Base-by-base conservation (phyloP, 2,888 invertebrate species). In the Isoperla grammatica region DNA sequence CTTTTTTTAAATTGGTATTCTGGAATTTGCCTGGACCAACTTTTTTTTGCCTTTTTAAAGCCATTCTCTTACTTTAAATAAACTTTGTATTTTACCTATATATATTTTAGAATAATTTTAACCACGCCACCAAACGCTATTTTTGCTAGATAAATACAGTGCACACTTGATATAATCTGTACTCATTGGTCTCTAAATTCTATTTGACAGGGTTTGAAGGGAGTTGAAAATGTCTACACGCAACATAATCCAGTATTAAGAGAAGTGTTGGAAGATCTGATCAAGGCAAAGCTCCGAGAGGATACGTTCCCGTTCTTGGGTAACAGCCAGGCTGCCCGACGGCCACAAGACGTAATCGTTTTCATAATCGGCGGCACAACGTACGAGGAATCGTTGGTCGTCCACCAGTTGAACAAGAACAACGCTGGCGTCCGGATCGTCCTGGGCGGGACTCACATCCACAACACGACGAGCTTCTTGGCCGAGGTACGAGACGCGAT, bases 161-260 rank as follows among this genome's bases (percentile, higher is more conserved):
- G n/a, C n/a, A n/a, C n/a, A n/a, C n/a, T n/a, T n/a, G n/a, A n/a
- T n/a, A n/a, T n/a, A n/a, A n/a, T n/a, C n/a, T n/a, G n/a, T n/a
- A n/a, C n/a, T n/a, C n/a, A n/a, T n/a, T n/a, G n/a, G n/a, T n/a
- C n/a, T n/a, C n/a, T n/a, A n/a, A n/a, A n/a, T n/a, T n/a, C n/a
- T 29, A 8, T 48, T 57, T 64, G 68, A 13, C 70, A 84, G 81
- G 92, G 91, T 15, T 77, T 95, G 17, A 91, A 89, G 76, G 99
- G 97, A 1, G 97, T 99, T 0, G 99, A 99, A 73, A 99, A 99
- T 76, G 93, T 99, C 63, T 99, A 96, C 77, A 98, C 99, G 0
- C 99, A 99, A 71, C 99, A 99, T 75, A 88, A 88, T n/a, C 97
- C 99, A 0, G 78, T 95, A 20, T 75, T 99, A 5, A 86, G 88